phyloP scores from a whole-genome alignment of 1,140 invertebrate species.

The Hyles vespertilio region DNA sequence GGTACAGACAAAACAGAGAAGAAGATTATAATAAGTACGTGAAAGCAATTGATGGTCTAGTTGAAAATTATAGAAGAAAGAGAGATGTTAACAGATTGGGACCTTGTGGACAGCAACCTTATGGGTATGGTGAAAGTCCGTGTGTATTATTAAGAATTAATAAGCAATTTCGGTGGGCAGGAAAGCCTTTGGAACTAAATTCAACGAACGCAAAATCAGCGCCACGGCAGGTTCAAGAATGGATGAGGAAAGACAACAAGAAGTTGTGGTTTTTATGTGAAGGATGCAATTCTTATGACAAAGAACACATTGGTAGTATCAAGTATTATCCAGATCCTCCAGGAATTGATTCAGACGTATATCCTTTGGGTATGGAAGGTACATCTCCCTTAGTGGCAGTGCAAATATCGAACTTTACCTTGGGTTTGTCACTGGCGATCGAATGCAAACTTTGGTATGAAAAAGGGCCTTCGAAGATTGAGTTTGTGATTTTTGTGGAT shows the following conservation, averaged over 20 bases:
- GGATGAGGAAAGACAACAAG: slow-evolving; percentile 35
- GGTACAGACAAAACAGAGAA: slow-evolving; percentile 35
- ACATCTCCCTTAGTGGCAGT: slow-evolving; percentile 46
- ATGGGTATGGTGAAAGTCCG: slow-evolving; percentile 52
- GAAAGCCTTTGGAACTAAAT: slow-evolving; percentile 33
- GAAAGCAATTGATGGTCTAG: slow-evolving; percentile 33
- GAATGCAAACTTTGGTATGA: slow-evolving; percentile 59
- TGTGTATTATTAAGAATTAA: slow-evolving; percentile 61
- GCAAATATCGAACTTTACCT: slow-evolving; percentile 51
- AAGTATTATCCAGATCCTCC: slow-evolving; percentile 58
- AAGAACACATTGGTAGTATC: slow-evolving; percentile 53
- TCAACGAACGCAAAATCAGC: slow-evolving; percentile 22
- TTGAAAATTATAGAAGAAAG: slow-evolving; percentile 32
- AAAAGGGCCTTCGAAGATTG: slow-evolving; percentile 35
- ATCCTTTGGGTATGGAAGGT: slow-evolving; percentile 33
- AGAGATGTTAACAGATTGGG: slow-evolving; percentile 37
- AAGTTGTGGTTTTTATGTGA: slow-evolving; percentile 53
- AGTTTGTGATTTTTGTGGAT: slow-evolving; percentile 53
- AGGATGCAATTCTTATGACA: slow-evolving; percentile 51
- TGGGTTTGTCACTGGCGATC: slow-evolving; percentile 49
- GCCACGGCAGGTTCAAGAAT: slow-evolving; percentile 36
- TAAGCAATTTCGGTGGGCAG: slow-evolving; percentile 46
- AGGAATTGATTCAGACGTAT: slow-evolving; percentile 46
- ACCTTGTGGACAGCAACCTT: slow-evolving; percentile 47
- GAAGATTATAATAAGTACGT: slow-evolving; percentile 52